phyloP scores from a whole-genome alignment of 2,113 vertebrate genomes.

The Pyxicephalus adspersus region DNA sequence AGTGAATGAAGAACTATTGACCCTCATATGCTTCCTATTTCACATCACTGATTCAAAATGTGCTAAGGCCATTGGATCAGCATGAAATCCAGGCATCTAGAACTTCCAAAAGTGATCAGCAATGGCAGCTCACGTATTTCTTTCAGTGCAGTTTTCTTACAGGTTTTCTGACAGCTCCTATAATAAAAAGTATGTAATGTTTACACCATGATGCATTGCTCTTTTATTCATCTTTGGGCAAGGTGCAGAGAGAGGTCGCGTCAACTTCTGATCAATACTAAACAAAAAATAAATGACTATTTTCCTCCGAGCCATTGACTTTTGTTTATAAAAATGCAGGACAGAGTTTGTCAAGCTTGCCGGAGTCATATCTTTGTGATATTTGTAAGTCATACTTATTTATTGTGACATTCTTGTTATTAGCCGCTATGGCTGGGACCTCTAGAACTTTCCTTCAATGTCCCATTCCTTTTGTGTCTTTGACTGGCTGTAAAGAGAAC shows the following conservation, averaged over 20 bases:
- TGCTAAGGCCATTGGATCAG: too few species aligned
- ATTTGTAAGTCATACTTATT: constrained; percentile 36
- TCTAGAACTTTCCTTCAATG: constrained; percentile 15
- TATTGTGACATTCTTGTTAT: constrained; percentile 38
- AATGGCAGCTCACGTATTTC: too few species aligned
- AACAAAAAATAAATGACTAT: not conserved
- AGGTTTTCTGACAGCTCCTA: too few species aligned
- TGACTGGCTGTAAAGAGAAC: constrained; percentile 21
- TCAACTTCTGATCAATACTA: not conserved
- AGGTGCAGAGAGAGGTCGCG: not conserved
- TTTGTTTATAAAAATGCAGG: constrained; percentile 16
- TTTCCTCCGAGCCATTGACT: constrained; percentile 3
- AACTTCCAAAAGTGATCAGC: too few species aligned
- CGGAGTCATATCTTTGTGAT: not conserved
- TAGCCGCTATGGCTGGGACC: not conserved
- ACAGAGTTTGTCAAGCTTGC: not conserved
- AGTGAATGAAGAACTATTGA: too few species aligned
- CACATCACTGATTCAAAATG: too few species aligned
- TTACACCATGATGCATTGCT: not conserved
- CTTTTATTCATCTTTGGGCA: not conserved
- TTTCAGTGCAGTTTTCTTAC: too few species aligned
- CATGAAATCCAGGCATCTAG: too few species aligned
- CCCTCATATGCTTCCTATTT: too few species aligned
- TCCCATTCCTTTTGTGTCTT: constrained; percentile 20
- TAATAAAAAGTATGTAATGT: too few species aligned